These are phyloP conservation scores for Megalonaias nervosa DNA, from an alignment of 1,140 invertebrate species.

Conservation along the genomic window DNA sequence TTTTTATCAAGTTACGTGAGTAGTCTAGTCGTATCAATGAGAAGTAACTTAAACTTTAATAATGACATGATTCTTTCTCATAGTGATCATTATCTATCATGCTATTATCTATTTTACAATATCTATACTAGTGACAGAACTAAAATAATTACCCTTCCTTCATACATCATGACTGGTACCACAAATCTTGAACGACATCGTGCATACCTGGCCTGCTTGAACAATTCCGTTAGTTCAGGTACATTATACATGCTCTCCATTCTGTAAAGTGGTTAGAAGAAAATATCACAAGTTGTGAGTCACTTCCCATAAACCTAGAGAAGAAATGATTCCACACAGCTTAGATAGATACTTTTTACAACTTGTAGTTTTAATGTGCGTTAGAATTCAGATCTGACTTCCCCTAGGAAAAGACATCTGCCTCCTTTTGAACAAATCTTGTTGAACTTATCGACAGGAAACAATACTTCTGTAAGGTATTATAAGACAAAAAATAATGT, in stretches of 20 bases:
- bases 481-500: too few relatives aligned
- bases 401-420: too few relatives aligned
- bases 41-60: neutral
- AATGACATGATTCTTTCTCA: too few relatives aligned
- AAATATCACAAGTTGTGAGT: neutral
- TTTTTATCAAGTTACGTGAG: too few relatives aligned
- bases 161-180: constrained; percentile 84
- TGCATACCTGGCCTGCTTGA: constrained; percentile 77
- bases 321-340: too few relatives aligned
- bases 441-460: too few relatives aligned
- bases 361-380: too few relatives aligned
- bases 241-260: constrained; percentile 77
- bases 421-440: too few relatives aligned
- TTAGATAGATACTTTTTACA: too few relatives aligned
- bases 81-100: neutral
- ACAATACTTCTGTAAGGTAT: too few relatives aligned
- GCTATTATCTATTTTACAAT: neutral
- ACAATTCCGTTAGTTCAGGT: constrained; percentile 76
- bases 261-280: constrained; percentile 42
- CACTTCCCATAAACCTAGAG: neutral
- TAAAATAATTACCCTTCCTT: constrained; percentile 76
- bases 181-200: constrained; percentile 85
- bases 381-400: too few relatives aligned
- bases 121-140: neutral
- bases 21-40: neutral